Evolutionary conservation across 2,888 invertebrate genomes (phyloP), one percentile per base, ranked within the genome.

Genomic region (Phengaris alcon): DNA sequence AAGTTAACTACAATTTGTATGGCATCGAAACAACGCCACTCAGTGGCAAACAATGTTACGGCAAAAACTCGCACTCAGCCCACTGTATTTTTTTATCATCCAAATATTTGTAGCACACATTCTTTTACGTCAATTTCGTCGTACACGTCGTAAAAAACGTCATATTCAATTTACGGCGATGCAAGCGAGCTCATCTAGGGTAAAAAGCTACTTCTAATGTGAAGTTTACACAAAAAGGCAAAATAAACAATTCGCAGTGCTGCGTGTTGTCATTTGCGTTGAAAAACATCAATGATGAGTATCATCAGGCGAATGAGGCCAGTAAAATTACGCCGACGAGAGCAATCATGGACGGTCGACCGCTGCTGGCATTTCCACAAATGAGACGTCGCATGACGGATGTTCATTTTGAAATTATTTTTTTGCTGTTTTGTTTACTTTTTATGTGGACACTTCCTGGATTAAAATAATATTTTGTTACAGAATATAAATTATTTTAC

Each of bases 321-420:
- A 79, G 81, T 79, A 78, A 85, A 85, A 86, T 84, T 83, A 85
- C 82, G 79, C 75, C 80, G 80, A 80, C 80, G 80, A 81, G 79
- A 78, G 83, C 87, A 87, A 88, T 87, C 83, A 87, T 82, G 64
- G 64, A 35, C 80, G 80, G 79, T 68, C 79, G 78, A 80, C 78
- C 76, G 83, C 79, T 77, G 79, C 84, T 81, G 82, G 82, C 84
- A 86, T 85, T 84, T 84, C 81, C 84, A 81, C 84, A 82, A 87
- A 86, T 86, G 86, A 88, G 85, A 88, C 81, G 86, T 80, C 79
- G 76, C 77, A 74, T 77, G 79, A 77, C 77, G 75, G 76, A 75
- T 76, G 77, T 79, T 79, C 81, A 80, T 81, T 82, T 79, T 75
- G 77, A 81, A 78, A 76, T 55, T 69, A 55, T 57, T 70, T 75